Base-by-base conservation (phyloP, 1,140 invertebrate species). In the Meloidogyne chitwoodi region DNA sequence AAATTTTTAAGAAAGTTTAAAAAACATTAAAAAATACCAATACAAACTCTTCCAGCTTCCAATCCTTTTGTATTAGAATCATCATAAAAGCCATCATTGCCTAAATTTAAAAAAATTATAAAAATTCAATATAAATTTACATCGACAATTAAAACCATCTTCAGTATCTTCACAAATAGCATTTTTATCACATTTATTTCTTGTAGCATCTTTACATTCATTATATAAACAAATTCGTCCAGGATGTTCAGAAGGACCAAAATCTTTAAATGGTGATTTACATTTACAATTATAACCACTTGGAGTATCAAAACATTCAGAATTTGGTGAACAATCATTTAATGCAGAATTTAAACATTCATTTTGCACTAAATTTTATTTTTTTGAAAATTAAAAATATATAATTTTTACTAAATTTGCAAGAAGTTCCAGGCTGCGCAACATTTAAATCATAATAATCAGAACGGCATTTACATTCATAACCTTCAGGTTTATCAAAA, bases 201-300 rank as follows among this genome's bases (percentile, higher is more conserved):
- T n/a, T 31, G 19, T 67, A 16, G 75, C 44, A 65, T 79, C 34
- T 11, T 22, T 24, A 34, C 75, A 79, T 89, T 1, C 80, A 72
- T 81, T 81, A 70, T 67, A 83, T 3, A 67, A 44, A 68, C 89
- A 88, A 78, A 91, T 90, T 68, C 91, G 91, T 41, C 90, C 89
- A 88, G 91, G 91, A 16, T 56, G 26, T 27, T 77, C 65, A n/a
- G 22, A 14, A 91, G 91, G 88, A 44, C 74, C 83, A 74, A 84
- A 84, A 68, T 89, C 88, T 66, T 86, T 91, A 27, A 92, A 92
- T 5, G 94, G 94, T 11, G 91, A 87, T 6, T 91, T 91, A 84
- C 95, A 98, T 5, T 89, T 89, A 82, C 95, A 98, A 61, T 90
- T 91, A 84, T 94, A 98, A 10, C 92, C 92, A 16, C 95, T 95